Evolutionary conservation across 2,113 vertebrate genomes (phyloP).

Genomic region (Motacilla alba): DNA sequence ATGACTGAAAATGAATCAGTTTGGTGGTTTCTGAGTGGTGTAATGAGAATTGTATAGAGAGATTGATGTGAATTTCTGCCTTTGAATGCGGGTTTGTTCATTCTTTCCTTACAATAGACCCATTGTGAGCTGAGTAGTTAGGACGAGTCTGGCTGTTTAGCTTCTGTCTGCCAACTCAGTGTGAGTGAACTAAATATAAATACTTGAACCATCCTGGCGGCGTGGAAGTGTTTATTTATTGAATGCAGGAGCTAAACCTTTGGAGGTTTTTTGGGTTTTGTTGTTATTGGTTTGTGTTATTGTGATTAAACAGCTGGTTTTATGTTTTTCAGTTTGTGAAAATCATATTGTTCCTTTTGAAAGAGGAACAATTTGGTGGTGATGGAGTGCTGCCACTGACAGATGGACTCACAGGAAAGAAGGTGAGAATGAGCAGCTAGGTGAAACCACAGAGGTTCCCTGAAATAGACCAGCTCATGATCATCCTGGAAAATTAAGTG

Average conservation of each 20-base stretch:
- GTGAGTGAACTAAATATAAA: slow-evolving; percentile 56
- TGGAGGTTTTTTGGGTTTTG: background rate
- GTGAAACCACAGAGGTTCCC: background rate
- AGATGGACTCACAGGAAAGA: slow-evolving; percentile 80
- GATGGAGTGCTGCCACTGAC: slow-evolving; percentile 76
- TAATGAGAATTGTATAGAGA: background rate
- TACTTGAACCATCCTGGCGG: slow-evolving; percentile 3
- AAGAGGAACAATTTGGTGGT: slow-evolving; percentile 63
- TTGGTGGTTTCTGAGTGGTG: background rate
- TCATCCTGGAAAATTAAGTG: background rate
- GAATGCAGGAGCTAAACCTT: background rate
- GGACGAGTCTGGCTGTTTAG: slow-evolving; percentile 23
- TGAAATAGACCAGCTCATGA: background rate
- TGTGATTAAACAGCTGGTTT: background rate
- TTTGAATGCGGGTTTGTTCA: background rate
- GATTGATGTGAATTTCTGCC: background rate
- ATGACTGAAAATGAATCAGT: background rate
- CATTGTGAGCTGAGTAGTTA: slow-evolving; percentile 33
- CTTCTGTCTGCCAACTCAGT: slow-evolving; percentile 31
- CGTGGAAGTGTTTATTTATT: slow-evolving; percentile 13
- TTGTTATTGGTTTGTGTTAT: background rate
- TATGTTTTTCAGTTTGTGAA: slow-evolving; percentile 25
- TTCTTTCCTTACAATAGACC: background rate
- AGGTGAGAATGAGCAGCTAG: slow-evolving; percentile 65
- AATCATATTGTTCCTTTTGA: background rate